phyloP scores from a whole-genome alignment of 2,888 invertebrate species.

The Eulithis testata region DNA sequence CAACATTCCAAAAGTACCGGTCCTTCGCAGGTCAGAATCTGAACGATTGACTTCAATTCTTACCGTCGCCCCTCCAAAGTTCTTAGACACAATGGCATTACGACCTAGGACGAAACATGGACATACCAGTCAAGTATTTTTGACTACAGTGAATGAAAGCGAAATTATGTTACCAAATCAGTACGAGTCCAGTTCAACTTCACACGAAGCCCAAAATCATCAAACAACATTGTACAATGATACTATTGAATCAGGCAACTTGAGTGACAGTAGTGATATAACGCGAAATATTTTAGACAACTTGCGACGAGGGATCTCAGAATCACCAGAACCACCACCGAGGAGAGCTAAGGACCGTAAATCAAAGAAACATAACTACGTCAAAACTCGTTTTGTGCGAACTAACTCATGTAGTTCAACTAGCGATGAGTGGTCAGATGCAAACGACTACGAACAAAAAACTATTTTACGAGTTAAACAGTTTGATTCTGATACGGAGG shows the following conservation, averaged over 20 bases:
- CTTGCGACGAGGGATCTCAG: constrained; percentile 72
- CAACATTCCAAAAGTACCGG: constrained; percentile 70
- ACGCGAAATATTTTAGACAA: constrained; percentile 72
- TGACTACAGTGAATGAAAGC: constrained; percentile 70
- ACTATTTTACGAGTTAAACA: constrained; percentile 75
- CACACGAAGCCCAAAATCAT: constrained; percentile 28
- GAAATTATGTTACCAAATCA: constrained; percentile 51
- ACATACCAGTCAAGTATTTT: constrained; percentile 87
- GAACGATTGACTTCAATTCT: constrained; percentile 71
- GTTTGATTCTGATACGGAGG: constrained; percentile 79
- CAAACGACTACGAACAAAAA: constrained; percentile 77
- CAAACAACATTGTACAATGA: constrained; percentile 43
- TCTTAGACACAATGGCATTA: constrained; percentile 93
- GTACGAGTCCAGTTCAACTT: constrained; percentile 40
- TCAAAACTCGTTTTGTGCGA: constrained; percentile 78
- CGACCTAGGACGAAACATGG: constrained; percentile 86
- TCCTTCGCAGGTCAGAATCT: constrained; percentile 77
- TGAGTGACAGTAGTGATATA: constrained; percentile 77
- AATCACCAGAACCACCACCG: constrained; percentile 80
- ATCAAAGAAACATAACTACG: constrained; percentile 78
- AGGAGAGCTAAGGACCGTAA: constrained; percentile 71
- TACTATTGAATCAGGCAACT: constrained; percentile 66
- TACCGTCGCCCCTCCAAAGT: constrained; percentile 83
- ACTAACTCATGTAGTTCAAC: constrained; percentile 78
- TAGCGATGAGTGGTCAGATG: constrained; percentile 81